Conservation (phyloP, 2,888 invertebrate species). For the Lissocephala sabroskyi region DNA sequence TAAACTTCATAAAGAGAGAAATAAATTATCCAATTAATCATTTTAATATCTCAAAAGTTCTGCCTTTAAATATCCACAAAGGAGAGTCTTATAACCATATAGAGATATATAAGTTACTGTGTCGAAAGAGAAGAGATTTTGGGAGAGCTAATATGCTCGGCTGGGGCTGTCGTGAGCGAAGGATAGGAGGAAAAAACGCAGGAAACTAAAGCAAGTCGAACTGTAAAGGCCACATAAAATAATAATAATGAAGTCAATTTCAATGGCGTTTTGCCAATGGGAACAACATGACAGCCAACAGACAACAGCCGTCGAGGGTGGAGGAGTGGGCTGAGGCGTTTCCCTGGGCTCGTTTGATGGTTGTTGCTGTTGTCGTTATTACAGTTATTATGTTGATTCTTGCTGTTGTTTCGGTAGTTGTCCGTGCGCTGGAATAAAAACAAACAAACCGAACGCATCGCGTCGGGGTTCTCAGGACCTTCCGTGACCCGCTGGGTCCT, state of each 20-base stretch:
- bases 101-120: no score
- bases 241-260: constrained; percentile 59
- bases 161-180: no score
- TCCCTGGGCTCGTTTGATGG: constrained; percentile 5
- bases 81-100: no score
- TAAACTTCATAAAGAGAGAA: no score
- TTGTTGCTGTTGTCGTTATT: constrained; percentile 30
- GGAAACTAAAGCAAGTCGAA: constrained; percentile 14
- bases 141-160: constrained; percentile 49
- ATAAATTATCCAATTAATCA: no score
- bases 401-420: constrained; percentile 12
- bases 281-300: constrained; percentile 11
- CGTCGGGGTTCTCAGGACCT: no score
- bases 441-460: constrained; percentile 17
- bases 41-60: no score
- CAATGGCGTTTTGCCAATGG: constrained; percentile 34
- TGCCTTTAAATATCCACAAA: no score
- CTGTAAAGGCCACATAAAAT: constrained; percentile 33
- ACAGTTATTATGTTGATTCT: constrained; percentile 15
- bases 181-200: background rate
- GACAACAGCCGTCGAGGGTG: constrained; percentile 1
- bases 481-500: no score
- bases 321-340: background rate
- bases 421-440: constrained; percentile 8
- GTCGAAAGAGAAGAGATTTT: constrained; percentile 11